Evolutionary conservation across 2,888 invertebrate species (phyloP).

Genomic region (Xestobium rufovillosum): DNA sequence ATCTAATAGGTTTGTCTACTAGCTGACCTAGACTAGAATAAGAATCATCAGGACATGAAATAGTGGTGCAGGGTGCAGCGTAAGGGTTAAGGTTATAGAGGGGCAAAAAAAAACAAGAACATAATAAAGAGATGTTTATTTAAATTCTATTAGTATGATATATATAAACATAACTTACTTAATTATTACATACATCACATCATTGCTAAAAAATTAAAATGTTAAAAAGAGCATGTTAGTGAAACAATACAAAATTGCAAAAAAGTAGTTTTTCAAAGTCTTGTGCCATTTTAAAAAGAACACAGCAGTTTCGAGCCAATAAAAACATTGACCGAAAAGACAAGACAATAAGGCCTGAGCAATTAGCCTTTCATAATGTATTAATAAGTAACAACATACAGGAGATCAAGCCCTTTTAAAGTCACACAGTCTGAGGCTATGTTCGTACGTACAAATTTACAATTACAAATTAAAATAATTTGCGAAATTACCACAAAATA

Average conservation of each 20-base stretch:
- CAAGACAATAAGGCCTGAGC: conserved; percentile 23
- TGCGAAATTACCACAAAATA: neutral
- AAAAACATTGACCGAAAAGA: conserved; percentile 2
- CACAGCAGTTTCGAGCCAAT: conserved; percentile 20
- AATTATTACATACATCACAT: conserved; percentile 43
- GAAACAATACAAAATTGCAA: conserved; percentile 21
- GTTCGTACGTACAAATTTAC: conserved; percentile 13
- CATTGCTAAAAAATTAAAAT: conserved; percentile 38
- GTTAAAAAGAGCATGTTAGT: conserved; percentile 29
- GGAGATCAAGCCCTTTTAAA: conserved; percentile 38
- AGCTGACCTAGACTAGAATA: too few relatives aligned
- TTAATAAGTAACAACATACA: conserved; percentile 31
- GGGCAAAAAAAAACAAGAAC: conserved; percentile 8
- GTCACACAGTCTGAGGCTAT: conserved; percentile 31
- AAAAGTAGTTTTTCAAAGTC: conserved; percentile 18
- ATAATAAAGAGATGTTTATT: conserved; percentile 40
- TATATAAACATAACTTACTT: conserved; percentile 40
- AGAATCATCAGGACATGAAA: too few relatives aligned
- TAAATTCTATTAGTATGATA: conserved; percentile 39
- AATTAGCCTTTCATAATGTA: conserved; percentile 20
- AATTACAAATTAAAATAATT: neutral
- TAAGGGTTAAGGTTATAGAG: too few relatives aligned
- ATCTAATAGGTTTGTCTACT: too few relatives aligned
- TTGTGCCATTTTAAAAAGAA: conserved; percentile 17
- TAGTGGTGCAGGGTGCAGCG: too few relatives aligned